Percentiles rank a stretch among this genome's conserved stretches.
phyloP scores from a whole-genome alignment of 2,888 invertebrate genomes.

The Lysandra bellargus region DNA sequence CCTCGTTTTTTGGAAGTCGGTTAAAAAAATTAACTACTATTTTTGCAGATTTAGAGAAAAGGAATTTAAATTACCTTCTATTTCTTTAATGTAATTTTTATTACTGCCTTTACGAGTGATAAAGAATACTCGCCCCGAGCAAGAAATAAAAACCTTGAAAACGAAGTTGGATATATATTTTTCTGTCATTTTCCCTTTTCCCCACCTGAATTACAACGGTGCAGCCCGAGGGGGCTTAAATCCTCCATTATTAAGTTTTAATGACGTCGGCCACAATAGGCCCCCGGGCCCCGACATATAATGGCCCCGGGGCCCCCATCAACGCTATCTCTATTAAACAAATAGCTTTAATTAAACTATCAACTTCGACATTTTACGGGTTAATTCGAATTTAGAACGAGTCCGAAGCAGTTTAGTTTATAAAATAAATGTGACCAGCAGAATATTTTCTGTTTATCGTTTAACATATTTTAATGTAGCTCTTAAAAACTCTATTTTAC shows the following conservation, averaged over 20 bases:
- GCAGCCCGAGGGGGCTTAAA: slow-evolving; percentile 58
- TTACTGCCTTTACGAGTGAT: neutral
- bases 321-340: slow-evolving; percentile 44
- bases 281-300: slow-evolving; percentile 62
- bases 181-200: neutral
- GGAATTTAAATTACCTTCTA: neutral
- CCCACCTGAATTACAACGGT: slow-evolving; percentile 29
- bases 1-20: no score
- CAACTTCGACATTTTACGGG: slow-evolving; percentile 3
- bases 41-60: neutral
- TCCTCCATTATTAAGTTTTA: slow-evolving; percentile 73
- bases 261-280: slow-evolving; percentile 65
- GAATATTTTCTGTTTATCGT: no score
- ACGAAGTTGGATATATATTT: neutral
- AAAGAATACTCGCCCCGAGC: neutral
- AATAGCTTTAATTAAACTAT: slow-evolving; percentile 22
- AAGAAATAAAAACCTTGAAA: neutral
- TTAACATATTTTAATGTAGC: no score
- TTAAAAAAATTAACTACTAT: neutral
- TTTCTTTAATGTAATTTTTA: neutral
- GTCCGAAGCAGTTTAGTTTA: neutral
- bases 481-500: no score
- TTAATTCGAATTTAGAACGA: neutral
- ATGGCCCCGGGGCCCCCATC: slow-evolving; percentile 59
- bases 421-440: neutral